Evolutionary conservation across 2,888 invertebrate genomes (phyloP), one percentile per base, ranked within the genome.

Genomic region (Diaphora mendica): DNA sequence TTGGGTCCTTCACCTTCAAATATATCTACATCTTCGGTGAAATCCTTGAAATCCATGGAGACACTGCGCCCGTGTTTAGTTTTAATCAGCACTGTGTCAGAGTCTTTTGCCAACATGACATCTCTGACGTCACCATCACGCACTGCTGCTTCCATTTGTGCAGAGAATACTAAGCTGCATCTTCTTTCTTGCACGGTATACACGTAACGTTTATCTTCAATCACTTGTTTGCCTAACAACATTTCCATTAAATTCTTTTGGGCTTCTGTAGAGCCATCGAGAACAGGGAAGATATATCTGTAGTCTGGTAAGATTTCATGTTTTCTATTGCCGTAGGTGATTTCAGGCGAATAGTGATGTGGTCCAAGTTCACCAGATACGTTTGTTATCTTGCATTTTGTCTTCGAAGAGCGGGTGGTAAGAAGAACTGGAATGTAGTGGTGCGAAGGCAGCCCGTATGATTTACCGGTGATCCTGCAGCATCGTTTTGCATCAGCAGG

Each of bases 401-500:
- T 88, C 86, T 93, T 94, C 68, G 93, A 87, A 15, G 96, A 93
- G 74, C 94, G 92, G 30, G 94, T 82, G 64, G 94, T 96, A 77
- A 97, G 96, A 82, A 97, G 92, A 79, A 97, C 97, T 89, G 97
- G 97, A 94, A 97, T 97, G 96, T 97, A 98, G 91, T 97, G 97
- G 91, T 98, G 97, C 64, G 97, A 96, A 67, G 97, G 97, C 73
- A 97, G 94, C 48, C 97, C 97, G 80, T 97, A 97, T 59, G 97
- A 97, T 90, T 97, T 97, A 74, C 97, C 97, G 69, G 98, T 98
- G 85, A 98, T 97, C 83, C 97, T 96, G 92, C 98, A 97, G 90
- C 97, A 97, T 78, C 98, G 96, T 87, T 97, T 97, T 2, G 98
- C 98, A 88, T 98, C 98, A n/a, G 97, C 97, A 23, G 98, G 98